Conservation (phyloP, 2,888 invertebrate species). For the Imbricaverruca yamaguchii region DNA sequence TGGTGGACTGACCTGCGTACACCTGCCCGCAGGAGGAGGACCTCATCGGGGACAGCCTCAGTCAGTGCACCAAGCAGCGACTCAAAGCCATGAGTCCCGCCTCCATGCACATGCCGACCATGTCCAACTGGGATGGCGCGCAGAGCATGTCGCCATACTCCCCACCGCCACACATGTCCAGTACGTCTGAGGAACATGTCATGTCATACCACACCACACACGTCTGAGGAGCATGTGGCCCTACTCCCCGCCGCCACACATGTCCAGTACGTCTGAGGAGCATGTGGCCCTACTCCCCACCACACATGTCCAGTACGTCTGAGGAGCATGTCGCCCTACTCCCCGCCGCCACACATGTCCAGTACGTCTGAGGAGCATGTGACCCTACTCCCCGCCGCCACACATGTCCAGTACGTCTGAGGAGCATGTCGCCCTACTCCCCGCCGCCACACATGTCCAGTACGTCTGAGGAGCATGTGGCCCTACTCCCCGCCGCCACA, state of each 20-base stretch:
- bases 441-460: slow-evolving; percentile 90
- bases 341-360: slow-evolving; percentile 87
- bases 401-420: slow-evolving; percentile 69
- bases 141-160: slow-evolving; percentile 86
- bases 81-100: slow-evolving; percentile 88
- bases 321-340: slow-evolving; percentile 74
- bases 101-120: slow-evolving; percentile 86
- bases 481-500: slow-evolving; percentile 86
- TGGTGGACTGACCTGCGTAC: too few species aligned
- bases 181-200: slow-evolving; percentile 46
- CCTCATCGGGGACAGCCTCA: slow-evolving; percentile 23
- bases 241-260: slow-evolving; percentile 82
- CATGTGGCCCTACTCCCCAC: slow-evolving; percentile 81
- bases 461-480: slow-evolving; percentile 58
- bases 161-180: slow-evolving; percentile 87
- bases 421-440: slow-evolving; percentile 78
- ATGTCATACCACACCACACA: too few species aligned
- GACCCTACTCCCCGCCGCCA: slow-evolving; percentile 81
- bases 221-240: slow-evolving; percentile 64
- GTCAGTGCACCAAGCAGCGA: slow-evolving; percentile 52
- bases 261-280: slow-evolving; percentile 65
- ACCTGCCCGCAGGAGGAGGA: slow-evolving; percentile 31
- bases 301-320: slow-evolving; percentile 73
- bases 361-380: slow-evolving; percentile 61
- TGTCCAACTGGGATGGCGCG: slow-evolving; percentile 85